phyloP scores from a whole-genome alignment of 2,113 vertebrate genomes.

The Sapayoa aenigma region DNA sequence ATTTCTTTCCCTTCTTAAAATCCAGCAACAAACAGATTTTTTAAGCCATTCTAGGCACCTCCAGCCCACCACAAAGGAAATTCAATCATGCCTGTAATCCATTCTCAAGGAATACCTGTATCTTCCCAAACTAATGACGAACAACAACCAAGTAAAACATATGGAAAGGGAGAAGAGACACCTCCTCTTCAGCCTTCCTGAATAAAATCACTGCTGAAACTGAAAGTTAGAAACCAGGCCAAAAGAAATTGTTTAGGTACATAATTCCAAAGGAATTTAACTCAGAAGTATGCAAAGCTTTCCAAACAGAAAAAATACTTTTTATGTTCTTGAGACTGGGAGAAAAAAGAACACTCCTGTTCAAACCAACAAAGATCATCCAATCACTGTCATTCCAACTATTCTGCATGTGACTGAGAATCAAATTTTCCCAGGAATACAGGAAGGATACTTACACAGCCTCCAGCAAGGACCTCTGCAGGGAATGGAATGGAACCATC shows the following conservation, averaged over 20 bases:
- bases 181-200: not conserved
- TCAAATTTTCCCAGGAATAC: not conserved
- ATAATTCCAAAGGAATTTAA: not conserved
- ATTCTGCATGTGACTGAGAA: not conserved
- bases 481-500: constrained; percentile 84
- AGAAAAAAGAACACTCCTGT: not conserved
- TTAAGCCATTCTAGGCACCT: not conserved
- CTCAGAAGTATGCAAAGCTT: not conserved
- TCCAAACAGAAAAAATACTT: not conserved
- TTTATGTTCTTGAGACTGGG: not conserved
- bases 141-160: not conserved
- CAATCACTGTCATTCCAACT: not conserved
- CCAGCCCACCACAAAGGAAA: not conserved
- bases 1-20: not conserved
- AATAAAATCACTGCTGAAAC: not conserved
- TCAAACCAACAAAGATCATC: not conserved
- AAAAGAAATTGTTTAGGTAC: not conserved
- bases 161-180: not conserved
- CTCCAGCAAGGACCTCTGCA: constrained; percentile 89
- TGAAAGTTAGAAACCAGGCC: not conserved
- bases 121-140: not conserved
- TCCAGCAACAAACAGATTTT: not conserved
- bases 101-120: not conserved
- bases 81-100: not conserved
- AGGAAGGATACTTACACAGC: constrained; percentile 83